Evolutionary conservation across 1,140 invertebrate species (phyloP).

Genomic region (Goniozus legneri): DNA sequence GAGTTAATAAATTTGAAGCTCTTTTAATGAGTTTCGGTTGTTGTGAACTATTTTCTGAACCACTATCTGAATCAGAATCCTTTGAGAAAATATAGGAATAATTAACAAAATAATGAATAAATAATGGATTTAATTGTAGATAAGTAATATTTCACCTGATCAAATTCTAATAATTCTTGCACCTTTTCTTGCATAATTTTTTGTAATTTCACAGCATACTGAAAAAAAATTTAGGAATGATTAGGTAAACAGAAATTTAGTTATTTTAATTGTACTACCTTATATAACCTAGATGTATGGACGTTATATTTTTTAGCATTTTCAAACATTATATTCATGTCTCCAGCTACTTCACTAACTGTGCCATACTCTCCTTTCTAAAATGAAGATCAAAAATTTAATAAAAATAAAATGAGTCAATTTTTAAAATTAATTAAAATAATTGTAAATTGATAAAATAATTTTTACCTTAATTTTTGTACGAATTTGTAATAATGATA

Average conservation of each 20-base stretch:
- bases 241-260: slow-evolving; percentile 8
- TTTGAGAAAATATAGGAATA: slow-evolving; percentile 29
- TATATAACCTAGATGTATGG: slow-evolving; percentile 82
- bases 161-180: slow-evolving; percentile 76
- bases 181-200: slow-evolving; percentile 82
- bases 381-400: slow-evolving; percentile 24
- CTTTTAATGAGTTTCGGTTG: slow-evolving; percentile 53
- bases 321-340: slow-evolving; percentile 98
- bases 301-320: slow-evolving; percentile 95
- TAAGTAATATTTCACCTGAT: slow-evolving; percentile 59
- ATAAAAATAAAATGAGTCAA: slow-evolving; percentile 3
- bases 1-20: slow-evolving; percentile 54
- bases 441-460: slow-evolving; percentile 7
- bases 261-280: slow-evolving; percentile 52
- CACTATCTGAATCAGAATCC: slow-evolving; percentile 58
- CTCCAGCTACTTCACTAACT: slow-evolving; percentile 85
- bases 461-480: slow-evolving; percentile 76
- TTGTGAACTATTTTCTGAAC: slow-evolving; percentile 47
- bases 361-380: slow-evolving; percentile 79
- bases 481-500: slow-evolving; percentile 90
- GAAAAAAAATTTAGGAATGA: slow-evolving; percentile 23
- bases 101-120: slow-evolving; percentile 16
- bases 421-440: slow-evolving; percentile 11
- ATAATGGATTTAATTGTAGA: not conserved
- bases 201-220: slow-evolving; percentile 77